Evolutionary conservation across 2,888 invertebrate genomes (phyloP).

Genomic region (Lasioglossum malachurum): DNA sequence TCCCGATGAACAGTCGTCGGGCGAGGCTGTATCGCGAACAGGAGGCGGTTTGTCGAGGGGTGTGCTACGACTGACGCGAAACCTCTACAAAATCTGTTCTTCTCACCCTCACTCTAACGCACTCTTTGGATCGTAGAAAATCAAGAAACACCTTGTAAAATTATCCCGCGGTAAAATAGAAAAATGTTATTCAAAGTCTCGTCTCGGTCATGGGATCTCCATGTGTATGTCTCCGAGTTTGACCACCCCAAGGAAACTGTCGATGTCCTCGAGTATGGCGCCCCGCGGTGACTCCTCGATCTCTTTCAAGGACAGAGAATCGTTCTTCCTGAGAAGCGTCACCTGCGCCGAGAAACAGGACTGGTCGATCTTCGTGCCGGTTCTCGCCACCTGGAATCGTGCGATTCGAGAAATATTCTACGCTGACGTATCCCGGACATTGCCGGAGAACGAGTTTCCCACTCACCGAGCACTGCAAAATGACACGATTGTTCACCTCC

Average conservation of each 20-base stretch:
- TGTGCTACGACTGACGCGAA: slow-evolving; percentile 21
- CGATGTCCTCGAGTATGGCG: slow-evolving; percentile 90
- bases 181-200: slow-evolving; percentile 46
- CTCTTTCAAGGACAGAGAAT: slow-evolving; percentile 90
- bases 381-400: slow-evolving; percentile 2
- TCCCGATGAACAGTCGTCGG: slow-evolving; percentile 83
- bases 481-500: slow-evolving; percentile 87
- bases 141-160: slow-evolving; percentile 17
- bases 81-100: not conserved
- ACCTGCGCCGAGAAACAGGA: slow-evolving; percentile 81
- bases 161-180: slow-evolving; percentile 42
- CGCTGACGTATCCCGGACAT: not conserved
- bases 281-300: slow-evolving; percentile 88
- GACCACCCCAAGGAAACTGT: slow-evolving; percentile 93
- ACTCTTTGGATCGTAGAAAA: slow-evolving; percentile 48
- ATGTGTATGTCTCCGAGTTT: slow-evolving; percentile 87
- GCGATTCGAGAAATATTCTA: not conserved
- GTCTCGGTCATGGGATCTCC: not conserved
- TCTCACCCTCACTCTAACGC: not conserved
- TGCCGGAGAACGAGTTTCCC: not conserved
- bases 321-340: slow-evolving; percentile 84
- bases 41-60: slow-evolving; percentile 1
- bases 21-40: slow-evolving; percentile 82
- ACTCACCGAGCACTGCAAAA: slow-evolving; percentile 89
- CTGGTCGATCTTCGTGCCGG: slow-evolving; percentile 50